Base-by-base conservation (phyloP, 2,113 vertebrate genomes). In the Pygoscelis adeliae region DNA sequence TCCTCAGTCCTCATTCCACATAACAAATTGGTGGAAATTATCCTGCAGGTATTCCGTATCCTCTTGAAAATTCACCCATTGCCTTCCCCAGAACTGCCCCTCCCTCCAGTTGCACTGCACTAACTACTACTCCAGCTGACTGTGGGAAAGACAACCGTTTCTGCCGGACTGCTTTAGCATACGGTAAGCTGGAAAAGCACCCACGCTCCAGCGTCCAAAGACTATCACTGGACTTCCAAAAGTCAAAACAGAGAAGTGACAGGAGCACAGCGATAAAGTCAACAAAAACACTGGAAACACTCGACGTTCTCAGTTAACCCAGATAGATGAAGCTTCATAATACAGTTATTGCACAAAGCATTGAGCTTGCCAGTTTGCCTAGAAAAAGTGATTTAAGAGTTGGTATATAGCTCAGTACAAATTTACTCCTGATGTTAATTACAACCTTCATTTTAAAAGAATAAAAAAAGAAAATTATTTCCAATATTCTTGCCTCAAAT, bases 111-210 rank as follows among this genome's bases (percentile, higher is more conserved):
- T 52, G 29, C 49, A 20, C 27, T 36, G 38, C 79, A 56, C 19
- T 30, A 44, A 13, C 53, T 15, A 3, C 44, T 13, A 5, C 29
- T 32, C 25, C 78, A 49, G 49, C 29, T 30, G 58, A 36, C 0
- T 11, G 30, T 2, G 78, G 30, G 61, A 53, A 53, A 67, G 17
- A 49, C 4, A 1, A n/a, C 8, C 7, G 1, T 11, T 58, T 15
- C 25, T 5, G 8, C n/a, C 22, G 9, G 15, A 8, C 53, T 61
- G 58, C 72, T 50, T 59, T 3, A 32, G 17, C 0, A 2, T 3
- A 34, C 6, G 12, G 9, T 25, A 63, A 30, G 44, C 69, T 70
- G n/a, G 29, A 53, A 81, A 81, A 73, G 17, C 38, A 30, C 23
- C 49, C 6, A 2, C 14, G 49, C 10, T 74, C 44, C 88, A 59